Conservation (phyloP, 2,113 vertebrate species). For the Oncorhynchus mykiss region DNA sequence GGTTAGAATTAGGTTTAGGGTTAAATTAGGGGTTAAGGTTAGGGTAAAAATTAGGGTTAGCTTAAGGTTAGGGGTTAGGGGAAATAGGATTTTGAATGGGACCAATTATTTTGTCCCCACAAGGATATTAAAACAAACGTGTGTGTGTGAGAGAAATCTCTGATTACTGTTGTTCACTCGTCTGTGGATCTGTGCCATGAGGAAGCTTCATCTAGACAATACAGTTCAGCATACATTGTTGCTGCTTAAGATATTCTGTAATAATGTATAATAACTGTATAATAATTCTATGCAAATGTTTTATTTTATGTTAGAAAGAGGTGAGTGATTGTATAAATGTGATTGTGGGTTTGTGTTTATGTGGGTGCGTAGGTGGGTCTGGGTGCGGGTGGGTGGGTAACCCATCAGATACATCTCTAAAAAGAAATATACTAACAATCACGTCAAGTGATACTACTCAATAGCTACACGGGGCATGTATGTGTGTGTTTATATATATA, state of each 20-base stretch:
- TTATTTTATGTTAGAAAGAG: conserved; percentile 77
- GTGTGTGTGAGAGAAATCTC: conserved; percentile 62
- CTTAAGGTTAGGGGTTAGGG: too few species aligned
- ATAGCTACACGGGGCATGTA: conserved; percentile 47
- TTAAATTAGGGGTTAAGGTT: too few species aligned
- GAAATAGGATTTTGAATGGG: too few species aligned
- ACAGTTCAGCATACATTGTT: conserved; percentile 90
- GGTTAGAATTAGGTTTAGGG: too few species aligned
- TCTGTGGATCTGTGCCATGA: conserved; percentile 86
- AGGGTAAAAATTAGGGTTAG: too few species aligned
- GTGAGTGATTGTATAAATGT: conserved; percentile 33
- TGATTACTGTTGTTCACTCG: conserved; percentile 78
- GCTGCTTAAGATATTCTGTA: conserved; percentile 92
- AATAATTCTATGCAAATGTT: conserved; percentile 99
- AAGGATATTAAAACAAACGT: conserved; percentile 2
- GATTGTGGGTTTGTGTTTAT: conserved; percentile 37
- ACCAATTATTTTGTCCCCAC: too few species aligned
- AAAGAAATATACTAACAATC: conserved; percentile 48
- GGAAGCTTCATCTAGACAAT: conserved; percentile 86
- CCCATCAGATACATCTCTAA: conserved; percentile 52
- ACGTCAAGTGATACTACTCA: conserved; percentile 56
- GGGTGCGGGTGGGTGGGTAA: too few species aligned
- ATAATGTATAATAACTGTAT: conserved; percentile 73
- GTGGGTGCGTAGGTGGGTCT: conserved; percentile 4
- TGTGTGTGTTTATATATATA: neutral